Evolutionary conservation across 2,888 invertebrate genomes (phyloP).

Genomic region (Nematopogon swammerdamellus): DNA sequence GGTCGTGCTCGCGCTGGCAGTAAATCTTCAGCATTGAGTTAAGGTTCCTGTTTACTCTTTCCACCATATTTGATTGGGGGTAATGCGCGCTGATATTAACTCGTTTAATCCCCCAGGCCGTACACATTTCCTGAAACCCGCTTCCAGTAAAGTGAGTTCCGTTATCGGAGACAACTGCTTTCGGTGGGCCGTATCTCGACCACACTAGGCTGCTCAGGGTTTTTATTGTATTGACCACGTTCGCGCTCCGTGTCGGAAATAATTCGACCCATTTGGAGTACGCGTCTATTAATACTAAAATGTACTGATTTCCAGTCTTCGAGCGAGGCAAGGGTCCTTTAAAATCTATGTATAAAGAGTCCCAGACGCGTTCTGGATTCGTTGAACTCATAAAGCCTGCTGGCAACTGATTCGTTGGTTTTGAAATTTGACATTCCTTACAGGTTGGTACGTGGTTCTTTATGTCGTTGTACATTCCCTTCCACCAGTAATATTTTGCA

Average conservation of each 20-base stretch:
- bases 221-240: background rate
- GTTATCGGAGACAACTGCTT: background rate
- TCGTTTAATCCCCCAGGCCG: background rate
- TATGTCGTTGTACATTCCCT: background rate
- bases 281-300: background rate
- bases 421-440: background rate
- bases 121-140: background rate
- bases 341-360: background rate
- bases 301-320: background rate
- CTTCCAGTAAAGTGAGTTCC: background rate
- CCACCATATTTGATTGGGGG: background rate
- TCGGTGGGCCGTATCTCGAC: background rate
- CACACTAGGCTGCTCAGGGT: background rate
- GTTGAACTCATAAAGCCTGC: background rate
- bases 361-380: background rate
- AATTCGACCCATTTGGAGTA: background rate
- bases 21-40: no score
- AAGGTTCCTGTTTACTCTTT: background rate
- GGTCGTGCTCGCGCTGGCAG: background rate
- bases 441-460: background rate
- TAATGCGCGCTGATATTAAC: background rate
- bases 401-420: background rate
- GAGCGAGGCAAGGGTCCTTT: background rate
- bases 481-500: background rate
- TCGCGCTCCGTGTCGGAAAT: background rate